Conservation (phyloP, 2,888 invertebrate genomes). For the Andricus quercusramuli region DNA sequence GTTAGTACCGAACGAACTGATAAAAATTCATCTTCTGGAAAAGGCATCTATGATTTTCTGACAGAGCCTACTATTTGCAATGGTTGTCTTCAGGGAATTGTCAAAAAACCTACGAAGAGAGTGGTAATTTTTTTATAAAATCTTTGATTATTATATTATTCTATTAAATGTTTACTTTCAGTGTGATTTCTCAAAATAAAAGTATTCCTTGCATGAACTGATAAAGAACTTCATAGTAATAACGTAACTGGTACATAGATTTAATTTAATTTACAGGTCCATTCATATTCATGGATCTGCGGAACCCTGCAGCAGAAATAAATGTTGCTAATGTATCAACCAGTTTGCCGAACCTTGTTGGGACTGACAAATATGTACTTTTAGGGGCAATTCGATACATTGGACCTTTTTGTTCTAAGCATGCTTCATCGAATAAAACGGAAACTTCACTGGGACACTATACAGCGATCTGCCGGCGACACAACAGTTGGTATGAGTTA, state of each 20-base stretch:
- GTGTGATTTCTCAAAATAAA: not conserved
- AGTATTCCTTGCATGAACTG: not conserved
- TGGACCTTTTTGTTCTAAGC: not conserved
- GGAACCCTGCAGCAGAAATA: not conserved
- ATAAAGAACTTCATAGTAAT: not conserved
- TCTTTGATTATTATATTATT: not conserved
- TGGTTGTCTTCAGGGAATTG: not conserved
- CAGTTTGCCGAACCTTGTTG: not conserved
- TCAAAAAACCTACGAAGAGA: not conserved
- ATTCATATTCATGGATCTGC: not conserved
- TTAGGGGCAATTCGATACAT: not conserved
- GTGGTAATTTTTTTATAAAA: not conserved
- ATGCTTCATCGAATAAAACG: not conserved
- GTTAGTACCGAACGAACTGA: no score
- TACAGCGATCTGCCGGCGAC: not conserved
- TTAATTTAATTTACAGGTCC: not conserved
- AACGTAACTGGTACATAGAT: not conserved
- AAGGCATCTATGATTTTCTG: not conserved
- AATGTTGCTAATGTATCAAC: not conserved
- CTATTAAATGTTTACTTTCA: not conserved
- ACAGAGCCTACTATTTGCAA: not conserved
- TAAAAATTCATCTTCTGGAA: no score
- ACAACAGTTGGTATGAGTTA: not conserved
- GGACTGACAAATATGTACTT: not conserved
- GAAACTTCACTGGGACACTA: not conserved